Percentiles rank a stretch among this genome's conserved stretches.
Conservation (phyloP, 2,797 vertebrate species). For the Scleropages formosus region DNA sequence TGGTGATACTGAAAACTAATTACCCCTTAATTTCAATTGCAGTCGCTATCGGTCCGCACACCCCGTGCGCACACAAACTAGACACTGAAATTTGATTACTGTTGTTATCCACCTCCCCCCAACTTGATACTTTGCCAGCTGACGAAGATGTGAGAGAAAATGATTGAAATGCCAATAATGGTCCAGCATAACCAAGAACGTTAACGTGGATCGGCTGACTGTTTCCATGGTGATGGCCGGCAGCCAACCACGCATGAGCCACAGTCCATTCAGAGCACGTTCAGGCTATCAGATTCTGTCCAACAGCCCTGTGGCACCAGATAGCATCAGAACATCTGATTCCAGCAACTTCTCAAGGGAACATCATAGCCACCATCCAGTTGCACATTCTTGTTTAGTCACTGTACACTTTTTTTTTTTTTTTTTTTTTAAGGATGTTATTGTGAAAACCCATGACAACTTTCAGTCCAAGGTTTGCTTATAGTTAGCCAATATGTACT, state of each 20-base stretch:
- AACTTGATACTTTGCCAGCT: background rate
- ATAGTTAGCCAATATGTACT: no score
- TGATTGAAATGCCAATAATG: slow-evolving; percentile 23
- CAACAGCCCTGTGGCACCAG: background rate
- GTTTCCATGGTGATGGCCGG: slow-evolving; percentile 19
- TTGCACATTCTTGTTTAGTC: no score
- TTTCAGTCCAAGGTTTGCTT: no score
- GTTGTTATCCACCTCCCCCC: background rate
- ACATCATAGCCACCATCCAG: no score
- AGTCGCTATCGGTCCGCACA: background rate
- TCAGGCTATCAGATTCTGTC: slow-evolving; percentile 1
- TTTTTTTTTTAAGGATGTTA: background rate
- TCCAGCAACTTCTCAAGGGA: background rate
- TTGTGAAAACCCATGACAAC: background rate
- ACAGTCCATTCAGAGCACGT: background rate
- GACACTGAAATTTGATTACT: background rate
- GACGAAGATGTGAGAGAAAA: background rate
- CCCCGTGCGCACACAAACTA: background rate
- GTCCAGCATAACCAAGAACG: background rate
- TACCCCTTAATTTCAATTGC: no score
- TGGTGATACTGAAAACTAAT: no score
- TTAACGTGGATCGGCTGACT: background rate
- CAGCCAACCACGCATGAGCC: slow-evolving; percentile 9
- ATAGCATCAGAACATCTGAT: background rate
- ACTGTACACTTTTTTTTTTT: background rate